Conservation (phyloP, 2,888 invertebrate species). For the Synanthedon vespiformis region DNA sequence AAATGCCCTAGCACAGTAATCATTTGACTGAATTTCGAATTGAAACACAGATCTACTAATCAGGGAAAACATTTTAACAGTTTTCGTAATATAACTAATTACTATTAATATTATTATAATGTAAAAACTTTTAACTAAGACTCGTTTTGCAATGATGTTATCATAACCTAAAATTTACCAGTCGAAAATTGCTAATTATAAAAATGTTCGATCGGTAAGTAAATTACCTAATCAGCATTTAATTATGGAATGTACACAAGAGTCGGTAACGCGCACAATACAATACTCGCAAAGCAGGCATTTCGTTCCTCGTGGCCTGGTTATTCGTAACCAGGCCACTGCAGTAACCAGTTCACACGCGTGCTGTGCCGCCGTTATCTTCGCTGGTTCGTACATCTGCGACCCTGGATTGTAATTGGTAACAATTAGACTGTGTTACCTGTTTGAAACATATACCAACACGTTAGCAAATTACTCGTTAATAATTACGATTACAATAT, state of each 20-base stretch:
- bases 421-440: slow-evolving; percentile 2
- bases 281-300: slow-evolving; percentile 11
- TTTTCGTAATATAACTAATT: too few relatives aligned
- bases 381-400: slow-evolving; percentile 14
- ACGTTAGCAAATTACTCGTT: too few relatives aligned
- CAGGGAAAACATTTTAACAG: too few relatives aligned
- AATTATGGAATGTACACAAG: slow-evolving; percentile 36
- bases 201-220: neutral
- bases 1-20: too few relatives aligned
- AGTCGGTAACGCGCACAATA: neutral
- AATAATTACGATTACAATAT: too few relatives aligned
- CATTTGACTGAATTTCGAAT: too few relatives aligned
- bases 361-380: slow-evolving; percentile 25
- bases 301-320: slow-evolving; percentile 36
- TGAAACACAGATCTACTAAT: too few relatives aligned
- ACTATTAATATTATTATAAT: too few relatives aligned
- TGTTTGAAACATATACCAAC: neutral
- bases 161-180: too few relatives aligned
- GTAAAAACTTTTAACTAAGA: too few relatives aligned
- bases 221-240: slow-evolving; percentile 14
- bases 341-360: neutral
- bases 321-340: slow-evolving; percentile 29
- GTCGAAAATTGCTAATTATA: too few relatives aligned
- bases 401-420: slow-evolving; percentile 7
- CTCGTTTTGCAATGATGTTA: too few relatives aligned